Conservation (phyloP, 2,113 vertebrate species). For the Rhineura floridana region DNA sequence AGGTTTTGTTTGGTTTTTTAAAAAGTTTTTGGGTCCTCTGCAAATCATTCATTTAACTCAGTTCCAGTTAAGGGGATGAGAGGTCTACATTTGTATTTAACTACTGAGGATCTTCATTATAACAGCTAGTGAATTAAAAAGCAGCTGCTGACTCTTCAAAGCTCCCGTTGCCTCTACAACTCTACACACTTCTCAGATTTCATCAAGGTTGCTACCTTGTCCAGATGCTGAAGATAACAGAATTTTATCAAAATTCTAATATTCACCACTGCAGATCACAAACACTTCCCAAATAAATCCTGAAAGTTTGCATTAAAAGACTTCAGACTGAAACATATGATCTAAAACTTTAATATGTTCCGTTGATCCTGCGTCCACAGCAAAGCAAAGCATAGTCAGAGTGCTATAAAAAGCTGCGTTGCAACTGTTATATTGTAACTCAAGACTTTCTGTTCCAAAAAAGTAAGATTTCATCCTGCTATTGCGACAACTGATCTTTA, state of each 20-base stretch:
- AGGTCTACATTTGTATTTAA: background rate
- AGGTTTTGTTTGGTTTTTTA: background rate
- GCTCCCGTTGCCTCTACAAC: background rate
- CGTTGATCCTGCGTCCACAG: background rate
- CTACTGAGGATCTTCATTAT: background rate
- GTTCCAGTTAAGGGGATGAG: background rate
- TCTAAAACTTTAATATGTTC: background rate
- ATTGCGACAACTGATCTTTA: background rate
- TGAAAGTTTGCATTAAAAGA: background rate
- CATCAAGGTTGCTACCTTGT: background rate
- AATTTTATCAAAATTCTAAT: background rate
- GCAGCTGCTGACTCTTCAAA: background rate
- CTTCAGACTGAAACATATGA: background rate
- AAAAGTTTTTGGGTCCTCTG: background rate
- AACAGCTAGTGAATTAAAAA: background rate
- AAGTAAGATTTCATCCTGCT: background rate
- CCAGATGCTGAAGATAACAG: background rate
- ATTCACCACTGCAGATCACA: background rate
- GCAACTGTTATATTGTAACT: background rate
- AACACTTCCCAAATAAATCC: background rate
- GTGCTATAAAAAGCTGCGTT: background rate
- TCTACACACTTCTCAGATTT: background rate
- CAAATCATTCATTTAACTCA: background rate
- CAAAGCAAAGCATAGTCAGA: background rate
- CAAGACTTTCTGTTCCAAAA: background rate